These are phyloP conservation scores for Tenthredo amoena DNA, from an alignment of 2,888 invertebrate species.

Conservation along the genomic window DNA sequence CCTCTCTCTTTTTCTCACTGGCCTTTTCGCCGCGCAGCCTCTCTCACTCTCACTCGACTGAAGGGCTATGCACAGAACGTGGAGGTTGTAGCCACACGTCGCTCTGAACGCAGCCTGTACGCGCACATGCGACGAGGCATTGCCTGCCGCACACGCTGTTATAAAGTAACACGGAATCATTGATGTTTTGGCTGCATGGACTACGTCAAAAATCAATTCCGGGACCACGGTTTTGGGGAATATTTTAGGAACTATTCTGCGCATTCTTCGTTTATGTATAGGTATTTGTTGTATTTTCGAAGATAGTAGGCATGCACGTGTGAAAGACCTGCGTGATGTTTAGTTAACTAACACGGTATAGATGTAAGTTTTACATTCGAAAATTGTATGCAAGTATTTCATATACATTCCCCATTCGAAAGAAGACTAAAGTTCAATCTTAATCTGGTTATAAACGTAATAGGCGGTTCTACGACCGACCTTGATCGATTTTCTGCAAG, in stretches of 20 bases:
- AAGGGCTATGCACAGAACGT: not conserved
- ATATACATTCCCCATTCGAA: not conserved
- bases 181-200: slow-evolving; percentile 46
- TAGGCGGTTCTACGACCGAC: slow-evolving; percentile 38
- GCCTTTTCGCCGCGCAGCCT: not conserved
- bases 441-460: not conserved
- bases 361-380: not conserved
- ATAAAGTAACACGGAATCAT: slow-evolving; percentile 53
- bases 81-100: slow-evolving; percentile 49
- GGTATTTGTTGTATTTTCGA: not conserved
- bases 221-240: not conserved
- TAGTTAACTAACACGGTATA: not conserved
- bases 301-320: not conserved
- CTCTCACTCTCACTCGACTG: slow-evolving; percentile 36
- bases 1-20: not conserved
- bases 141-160: slow-evolving; percentile 45
- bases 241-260: not conserved
- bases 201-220: slow-evolving; percentile 27
- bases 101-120: slow-evolving; percentile 47
- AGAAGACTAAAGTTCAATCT: not conserved
- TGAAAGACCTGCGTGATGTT: not conserved
- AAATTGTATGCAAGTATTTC: not conserved
- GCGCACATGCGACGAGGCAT: slow-evolving; percentile 43
- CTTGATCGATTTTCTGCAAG: slow-evolving; percentile 43
- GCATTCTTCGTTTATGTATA: not conserved